Base-by-base conservation (phyloP, 37 sponge, comb jelly and placozoan genomes). In the Ianthella basta region DNA sequence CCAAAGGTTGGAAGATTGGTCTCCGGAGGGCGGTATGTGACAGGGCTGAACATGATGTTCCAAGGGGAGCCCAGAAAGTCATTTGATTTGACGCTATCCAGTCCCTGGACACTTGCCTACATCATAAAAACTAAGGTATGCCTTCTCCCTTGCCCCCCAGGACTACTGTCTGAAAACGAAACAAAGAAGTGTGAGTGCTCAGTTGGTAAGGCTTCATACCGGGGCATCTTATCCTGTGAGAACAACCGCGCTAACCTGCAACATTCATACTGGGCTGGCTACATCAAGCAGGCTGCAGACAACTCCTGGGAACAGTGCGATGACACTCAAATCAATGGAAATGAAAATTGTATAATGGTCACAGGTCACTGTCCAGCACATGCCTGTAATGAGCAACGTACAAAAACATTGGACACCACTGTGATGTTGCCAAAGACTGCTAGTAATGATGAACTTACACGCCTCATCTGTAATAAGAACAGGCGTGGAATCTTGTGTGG, bases 81-180 rank as follows among this genome's bases (percentile, higher is more conserved):
- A 24, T 75, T 75, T 75, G 21, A 13, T 19, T 8, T 75, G 16
- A 75, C 37, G 53, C 54, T 75, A 19, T 36, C 50, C 20, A 75
- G 78, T 10, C 78, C 78, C 21, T 75, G 78, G 78, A 75, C 78
- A 10, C 78, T 75, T 24, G 40, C 50, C 25, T 75, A 25, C n/a
- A 75, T 75, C 54, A 75, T 75, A 38, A 75, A 36, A 0, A 40
- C 24, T 53, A 50, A 39, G 1, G 78, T 75, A 19, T 36, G 44
- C 25, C 78, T 75, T 24, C n/a, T 41, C 12, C 78, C 78, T 2
- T 75, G 78, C 40, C 44, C 78, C 18, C 78, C 78, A 16, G 78
- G 78, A 41, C 39, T 75, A 19, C 25, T 21, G 15, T 21, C 13
- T 41, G n/a, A 19, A 1, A 41, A 75, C 2, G 40, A 41, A 44